Evolutionary conservation across 2,113 vertebrate genomes (phyloP), one percentile per base, ranked within the genome.

Genomic region (Trogon melanurus): DNA sequence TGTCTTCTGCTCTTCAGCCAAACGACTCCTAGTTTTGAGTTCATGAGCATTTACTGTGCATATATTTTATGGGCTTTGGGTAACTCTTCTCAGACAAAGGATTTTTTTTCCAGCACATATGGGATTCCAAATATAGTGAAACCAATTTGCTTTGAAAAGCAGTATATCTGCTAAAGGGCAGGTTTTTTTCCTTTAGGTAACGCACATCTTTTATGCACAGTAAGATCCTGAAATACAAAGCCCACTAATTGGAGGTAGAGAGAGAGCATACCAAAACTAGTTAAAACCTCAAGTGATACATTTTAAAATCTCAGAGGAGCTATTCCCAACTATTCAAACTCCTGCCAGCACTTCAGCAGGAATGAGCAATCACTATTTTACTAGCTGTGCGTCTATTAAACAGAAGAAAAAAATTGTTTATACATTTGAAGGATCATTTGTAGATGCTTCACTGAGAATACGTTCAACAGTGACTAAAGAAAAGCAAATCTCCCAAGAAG

Each of bases 131-230:
- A 94, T 75, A 90, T 91, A 95, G 91, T 74, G 73, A 88, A 93
- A 92, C 58, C 15, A 61, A 92, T 96, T 96, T 97, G 73, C 79
- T 96, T 79, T 85, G 85, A 95, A 97, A 97, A 96, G 85, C 83
- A 97, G 96, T 97, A 66, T 88, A 96, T 97, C 79, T 96, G 76
- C 94, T 96, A 95, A 97, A 97, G 96, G 97, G 61, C 82, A 97
- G 57, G 41, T 97, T 93, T 91, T 97, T 97, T 97, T 97, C 81
- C 74, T 88, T 96, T 97, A 97, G 92, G 95, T 97, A 97, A 94
- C 83, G 91, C 62, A 96, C 93, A 97, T 96, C 95, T 94, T 92
- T 82, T 72, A 79, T 92, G 94, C 81, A 89, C 84, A 96, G 75
- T 93, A 88, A 72, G 91, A 92, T 96, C 56, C 91, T 47, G 16